Evolutionary conservation across 2,113 vertebrate species (phyloP).

Genomic region (Dryoscopus gambensis): DNA sequence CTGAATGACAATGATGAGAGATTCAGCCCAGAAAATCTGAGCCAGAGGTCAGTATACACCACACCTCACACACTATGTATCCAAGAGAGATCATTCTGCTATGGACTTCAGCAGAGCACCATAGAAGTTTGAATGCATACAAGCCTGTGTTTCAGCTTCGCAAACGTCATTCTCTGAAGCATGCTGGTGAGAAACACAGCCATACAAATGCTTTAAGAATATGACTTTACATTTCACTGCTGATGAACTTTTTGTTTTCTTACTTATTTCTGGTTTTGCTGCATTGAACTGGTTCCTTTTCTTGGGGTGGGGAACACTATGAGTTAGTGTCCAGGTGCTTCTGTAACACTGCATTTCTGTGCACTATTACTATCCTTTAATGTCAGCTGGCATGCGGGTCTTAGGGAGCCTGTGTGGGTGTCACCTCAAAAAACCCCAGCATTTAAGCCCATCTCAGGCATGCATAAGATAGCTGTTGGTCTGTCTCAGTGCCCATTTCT

Average conservation of each 20-base stretch:
- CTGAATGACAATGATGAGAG: background rate
- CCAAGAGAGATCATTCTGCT: background rate
- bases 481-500: background rate
- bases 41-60: no score
- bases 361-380: background rate
- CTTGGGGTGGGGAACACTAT: accelerated
- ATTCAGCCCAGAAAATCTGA: background rate
- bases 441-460: background rate
- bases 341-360: background rate
- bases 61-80: background rate
- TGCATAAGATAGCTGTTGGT: background rate
- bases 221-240: background rate
- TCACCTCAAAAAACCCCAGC: background rate
- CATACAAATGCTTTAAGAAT: background rate
- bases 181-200: background rate
- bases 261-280: background rate
- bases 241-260: background rate
- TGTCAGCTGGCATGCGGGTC: background rate
- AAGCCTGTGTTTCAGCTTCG: background rate
- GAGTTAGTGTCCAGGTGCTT: background rate
- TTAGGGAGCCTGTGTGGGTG: background rate
- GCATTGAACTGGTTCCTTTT: background rate
- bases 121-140: background rate
- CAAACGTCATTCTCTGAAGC: background rate
- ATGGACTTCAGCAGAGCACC: background rate